Base-by-base conservation (phyloP, 2,113 vertebrate genomes). In the Diphyllodes magnificus region DNA sequence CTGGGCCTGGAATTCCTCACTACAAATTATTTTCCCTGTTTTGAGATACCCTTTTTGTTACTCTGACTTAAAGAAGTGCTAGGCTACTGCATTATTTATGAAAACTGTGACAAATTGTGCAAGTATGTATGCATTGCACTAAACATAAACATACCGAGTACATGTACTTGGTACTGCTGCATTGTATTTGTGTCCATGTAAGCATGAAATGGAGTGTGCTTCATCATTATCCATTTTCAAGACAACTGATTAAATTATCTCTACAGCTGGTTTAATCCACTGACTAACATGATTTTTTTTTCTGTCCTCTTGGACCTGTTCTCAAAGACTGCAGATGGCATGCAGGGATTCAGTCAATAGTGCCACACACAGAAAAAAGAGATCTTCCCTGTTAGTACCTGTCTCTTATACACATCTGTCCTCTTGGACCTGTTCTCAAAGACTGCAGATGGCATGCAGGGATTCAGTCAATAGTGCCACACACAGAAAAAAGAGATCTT, bases 231-330 rank as follows among this genome's bases (percentile, higher is more conserved):
- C 40, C 20, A 21, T 91, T 93, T 90, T 91, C 53, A 66, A 64
- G 73, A 81, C 73, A 93, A 57, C 68, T 69, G 76, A 81, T 93
- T 88, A 40, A 88, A 88, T 92, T 95, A 70, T 78, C 20, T 81
- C 39, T 75, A n/a, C 30, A 78, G 65, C 73, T 63, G 60, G 49
- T 81, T 95, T 84, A 77, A 92, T 86, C 60, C 60, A 54, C 30
- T 56, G 56, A 23, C 78, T 81, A 69, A 65, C 54, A 76, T 31
- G 0, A 10, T 16, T 13, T 73, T 66, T 76, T 76, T 86, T 81
- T 45, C 56, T 59, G 59, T 92, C 56, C 42, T 70, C 81, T 75
- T 91, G 51, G 72, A 82, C 42, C 56, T 56, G 30, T 77, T 93
- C 39, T 92, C 73, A 89, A 70, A 83, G 51, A 47, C 42, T 84